Evolutionary conservation across 1,140 invertebrate genomes (phyloP).

Genomic region (Telenomus remus): DNA sequence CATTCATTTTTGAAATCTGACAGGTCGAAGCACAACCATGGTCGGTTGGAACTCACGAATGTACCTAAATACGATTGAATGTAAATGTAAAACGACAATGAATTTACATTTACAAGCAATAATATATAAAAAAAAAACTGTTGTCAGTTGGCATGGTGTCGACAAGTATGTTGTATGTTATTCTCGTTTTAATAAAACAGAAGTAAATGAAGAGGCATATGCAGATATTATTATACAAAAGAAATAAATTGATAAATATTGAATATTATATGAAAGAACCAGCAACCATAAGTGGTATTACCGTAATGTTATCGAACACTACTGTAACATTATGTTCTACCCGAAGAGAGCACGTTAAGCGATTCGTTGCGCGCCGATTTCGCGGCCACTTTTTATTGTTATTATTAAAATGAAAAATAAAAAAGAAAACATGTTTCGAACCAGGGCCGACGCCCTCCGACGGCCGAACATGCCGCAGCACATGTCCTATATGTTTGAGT

Average conservation of each 20-base stretch:
- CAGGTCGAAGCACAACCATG: conserved; percentile 23
- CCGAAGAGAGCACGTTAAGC: conserved; percentile 43
- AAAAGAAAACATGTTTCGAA: too few relatives aligned
- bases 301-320: conserved; percentile 67
- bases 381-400: conserved; percentile 8
- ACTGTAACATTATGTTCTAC: conserved; percentile 51
- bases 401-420: conserved; percentile 1
- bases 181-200: conserved; percentile 8
- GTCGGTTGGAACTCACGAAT: conserved; percentile 26
- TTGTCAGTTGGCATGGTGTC: too few relatives aligned
- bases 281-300: conserved; percentile 62
- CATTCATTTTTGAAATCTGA: too few relatives aligned
- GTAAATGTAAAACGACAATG: too few relatives aligned
- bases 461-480: conserved; percentile 9
- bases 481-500: conserved; percentile 52
- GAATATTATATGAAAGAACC: conserved; percentile 25
- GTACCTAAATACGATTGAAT: conserved; percentile 30
- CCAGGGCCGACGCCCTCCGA: too few relatives aligned
- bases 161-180: conserved; percentile 22
- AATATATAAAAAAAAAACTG: too few relatives aligned
- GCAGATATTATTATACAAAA: conserved; percentile 18
- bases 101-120: too few relatives aligned
- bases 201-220: neutral
- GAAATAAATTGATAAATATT: conserved; percentile 8
- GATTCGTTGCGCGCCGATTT: conserved; percentile 19